Conservation (phyloP, 2,888 invertebrate genomes). For the Diadegma fenestrale region DNA sequence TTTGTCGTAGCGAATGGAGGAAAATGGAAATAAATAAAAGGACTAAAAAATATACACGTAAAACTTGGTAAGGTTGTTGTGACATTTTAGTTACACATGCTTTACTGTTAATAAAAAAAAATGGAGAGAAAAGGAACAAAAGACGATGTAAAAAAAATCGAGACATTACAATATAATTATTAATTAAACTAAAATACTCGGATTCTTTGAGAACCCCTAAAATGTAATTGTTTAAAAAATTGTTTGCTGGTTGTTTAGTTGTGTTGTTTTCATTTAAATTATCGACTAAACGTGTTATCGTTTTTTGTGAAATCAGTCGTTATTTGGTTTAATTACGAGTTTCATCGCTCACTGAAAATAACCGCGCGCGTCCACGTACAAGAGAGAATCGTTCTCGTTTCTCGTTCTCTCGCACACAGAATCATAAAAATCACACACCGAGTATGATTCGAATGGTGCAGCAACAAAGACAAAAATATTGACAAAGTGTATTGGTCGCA, state of each 20-base stretch:
- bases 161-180: constrained; percentile 67
- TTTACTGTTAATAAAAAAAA: constrained; percentile 65
- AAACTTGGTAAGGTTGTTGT: constrained; percentile 57
- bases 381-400: constrained; percentile 23
- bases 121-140: constrained; percentile 58
- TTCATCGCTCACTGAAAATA: constrained; percentile 66
- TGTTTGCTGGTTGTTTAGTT: constrained; percentile 36
- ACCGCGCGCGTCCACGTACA: constrained; percentile 43
- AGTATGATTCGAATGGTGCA: constrained; percentile 13
- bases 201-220: constrained; percentile 57
- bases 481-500: constrained; percentile 33
- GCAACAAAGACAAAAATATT: constrained; percentile 24
- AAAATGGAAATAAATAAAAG: constrained; percentile 24
- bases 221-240: constrained; percentile 50
- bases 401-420: constrained; percentile 6
- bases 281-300: constrained; percentile 68
- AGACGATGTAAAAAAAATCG: constrained; percentile 60
- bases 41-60: constrained; percentile 46
- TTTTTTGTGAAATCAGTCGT: constrained; percentile 78
- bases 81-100: constrained; percentile 69
- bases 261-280: constrained; percentile 53
- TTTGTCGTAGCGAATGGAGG: constrained; percentile 7
- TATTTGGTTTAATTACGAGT: constrained; percentile 77
- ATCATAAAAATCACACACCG: constrained; percentile 29
- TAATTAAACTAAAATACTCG: constrained; percentile 72